phyloP scores from a whole-genome alignment of 2,113 vertebrate species.

The Rhea americana region DNA sequence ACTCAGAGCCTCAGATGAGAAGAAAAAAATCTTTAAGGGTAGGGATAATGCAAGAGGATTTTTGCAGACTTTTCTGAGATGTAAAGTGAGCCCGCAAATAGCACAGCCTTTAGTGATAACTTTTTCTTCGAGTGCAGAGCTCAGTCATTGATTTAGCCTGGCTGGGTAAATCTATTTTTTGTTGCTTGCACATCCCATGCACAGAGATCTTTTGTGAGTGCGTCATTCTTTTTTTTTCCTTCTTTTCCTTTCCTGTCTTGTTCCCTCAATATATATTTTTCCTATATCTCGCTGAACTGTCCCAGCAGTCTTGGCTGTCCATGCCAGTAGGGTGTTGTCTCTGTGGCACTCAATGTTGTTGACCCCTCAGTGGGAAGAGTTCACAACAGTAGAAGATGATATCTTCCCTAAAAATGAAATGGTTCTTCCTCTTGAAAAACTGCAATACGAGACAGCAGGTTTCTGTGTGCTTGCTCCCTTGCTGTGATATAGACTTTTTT shows the following conservation, averaged over 20 bases:
- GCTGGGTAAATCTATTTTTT: not conserved
- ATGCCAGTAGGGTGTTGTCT: not conserved
- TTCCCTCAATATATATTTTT: not conserved
- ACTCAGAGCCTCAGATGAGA: constrained; percentile 37
- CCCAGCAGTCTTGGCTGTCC: not conserved
- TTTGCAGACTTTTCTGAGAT: constrained; percentile 45
- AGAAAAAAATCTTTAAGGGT: constrained; percentile 39
- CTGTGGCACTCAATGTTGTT: accelerated
- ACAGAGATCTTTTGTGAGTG: not conserved
- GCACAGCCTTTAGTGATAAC: constrained; percentile 15
- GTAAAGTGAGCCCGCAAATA: constrained; percentile 34
- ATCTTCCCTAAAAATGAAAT: not conserved
- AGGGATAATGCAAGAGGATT: constrained; percentile 49
- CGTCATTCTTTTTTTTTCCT: not conserved
- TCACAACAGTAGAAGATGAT: not conserved
- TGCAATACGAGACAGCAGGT: not conserved
- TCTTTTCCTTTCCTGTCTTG: not conserved
- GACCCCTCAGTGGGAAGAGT: not conserved
- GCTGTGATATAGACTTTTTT: not conserved
- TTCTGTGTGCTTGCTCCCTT: not conserved
- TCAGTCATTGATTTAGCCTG: constrained; percentile 10
- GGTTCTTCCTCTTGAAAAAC: not conserved
- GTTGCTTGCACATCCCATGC: not conserved
- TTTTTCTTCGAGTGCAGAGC: constrained; percentile 33
- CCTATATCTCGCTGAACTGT: not conserved